These are phyloP conservation scores for Poecilia wingei DNA, from an alignment of 2,797 vertebrate genomes.

Conservation along the genomic window DNA sequence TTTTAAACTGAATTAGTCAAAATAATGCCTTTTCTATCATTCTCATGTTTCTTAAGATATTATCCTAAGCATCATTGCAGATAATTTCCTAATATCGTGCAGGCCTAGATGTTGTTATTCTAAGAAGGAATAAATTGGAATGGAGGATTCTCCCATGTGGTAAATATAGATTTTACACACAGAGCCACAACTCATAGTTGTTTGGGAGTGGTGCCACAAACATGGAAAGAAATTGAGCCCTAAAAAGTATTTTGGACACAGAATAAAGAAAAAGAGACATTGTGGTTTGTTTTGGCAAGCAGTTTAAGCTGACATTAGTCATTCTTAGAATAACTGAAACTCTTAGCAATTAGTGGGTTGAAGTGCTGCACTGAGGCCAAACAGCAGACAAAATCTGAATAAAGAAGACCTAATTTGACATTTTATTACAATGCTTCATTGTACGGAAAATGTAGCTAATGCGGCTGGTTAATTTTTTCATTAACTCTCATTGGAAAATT, in stretches of 20 bases:
- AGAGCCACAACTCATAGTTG: conserved; percentile 1
- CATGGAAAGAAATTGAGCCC: background rate
- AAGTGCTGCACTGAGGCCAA: background rate
- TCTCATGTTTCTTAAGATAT: background rate
- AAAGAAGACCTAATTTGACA: background rate
- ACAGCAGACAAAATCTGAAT: background rate
- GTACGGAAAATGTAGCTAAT: background rate
- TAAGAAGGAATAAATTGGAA: background rate
- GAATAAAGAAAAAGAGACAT: conserved; percentile 3
- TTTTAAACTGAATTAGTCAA: background rate
- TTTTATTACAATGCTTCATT: background rate
- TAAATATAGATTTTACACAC: conserved; percentile 3
- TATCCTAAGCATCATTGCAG: background rate
- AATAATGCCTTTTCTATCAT: background rate
- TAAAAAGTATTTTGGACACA: background rate
- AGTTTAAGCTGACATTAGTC: conserved; percentile 3
- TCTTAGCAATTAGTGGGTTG: conserved; percentile 3
- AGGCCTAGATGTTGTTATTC: background rate
- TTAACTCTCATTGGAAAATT: conserved; percentile 3
- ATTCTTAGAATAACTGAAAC: conserved; percentile 11
- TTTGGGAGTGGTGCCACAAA: background rate
- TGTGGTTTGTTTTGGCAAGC: conserved; percentile 2
- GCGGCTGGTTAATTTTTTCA: conserved; percentile 15
- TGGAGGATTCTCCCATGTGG: conserved; percentile 1
- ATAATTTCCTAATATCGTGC: background rate